phyloP scores from a whole-genome alignment of 2,888 invertebrate species.

The Atethmia centrago region DNA sequence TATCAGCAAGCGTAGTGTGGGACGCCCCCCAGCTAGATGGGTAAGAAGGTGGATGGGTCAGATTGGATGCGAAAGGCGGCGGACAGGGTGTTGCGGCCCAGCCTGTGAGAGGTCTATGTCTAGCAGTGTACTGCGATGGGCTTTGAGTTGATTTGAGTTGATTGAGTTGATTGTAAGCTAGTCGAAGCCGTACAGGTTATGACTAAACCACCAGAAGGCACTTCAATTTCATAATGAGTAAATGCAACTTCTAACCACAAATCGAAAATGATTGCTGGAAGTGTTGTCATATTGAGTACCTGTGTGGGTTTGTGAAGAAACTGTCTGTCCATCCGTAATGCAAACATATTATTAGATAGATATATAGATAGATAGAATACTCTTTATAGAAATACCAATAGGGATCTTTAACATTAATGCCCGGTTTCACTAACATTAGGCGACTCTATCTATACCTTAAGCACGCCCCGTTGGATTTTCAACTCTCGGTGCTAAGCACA shows the following conservation, averaged over 20 bases:
- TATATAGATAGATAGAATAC: too few relatives aligned
- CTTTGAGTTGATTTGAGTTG: too few relatives aligned
- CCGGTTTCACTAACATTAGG: background rate
- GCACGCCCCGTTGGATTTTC: background rate
- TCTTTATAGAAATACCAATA: too few relatives aligned
- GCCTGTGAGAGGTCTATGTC: too few relatives aligned
- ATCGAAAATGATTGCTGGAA: constrained; percentile 33
- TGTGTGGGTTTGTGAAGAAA: constrained; percentile 25
- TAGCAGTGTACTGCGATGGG: too few relatives aligned
- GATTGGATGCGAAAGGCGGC: too few relatives aligned
- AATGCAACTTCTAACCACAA: constrained; percentile 11
- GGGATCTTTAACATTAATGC: background rate
- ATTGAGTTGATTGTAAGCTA: too few relatives aligned
- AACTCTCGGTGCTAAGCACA: background rate
- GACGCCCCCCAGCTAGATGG: too few relatives aligned
- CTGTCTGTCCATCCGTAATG: background rate
- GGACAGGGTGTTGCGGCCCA: too few relatives aligned
- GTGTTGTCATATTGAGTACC: background rate
- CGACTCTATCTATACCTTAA: background rate
- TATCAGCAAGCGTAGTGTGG: too few relatives aligned
- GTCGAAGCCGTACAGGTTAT: background rate
- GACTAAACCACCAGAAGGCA: background rate
- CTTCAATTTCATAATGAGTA: background rate
- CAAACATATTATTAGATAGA: too few relatives aligned
- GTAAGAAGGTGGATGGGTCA: too few relatives aligned